Evolutionary conservation across 2,888 invertebrate species (phyloP), one percentile per base, ranked within the genome.

Genomic region (Ichneumoninae sp.): DNA sequence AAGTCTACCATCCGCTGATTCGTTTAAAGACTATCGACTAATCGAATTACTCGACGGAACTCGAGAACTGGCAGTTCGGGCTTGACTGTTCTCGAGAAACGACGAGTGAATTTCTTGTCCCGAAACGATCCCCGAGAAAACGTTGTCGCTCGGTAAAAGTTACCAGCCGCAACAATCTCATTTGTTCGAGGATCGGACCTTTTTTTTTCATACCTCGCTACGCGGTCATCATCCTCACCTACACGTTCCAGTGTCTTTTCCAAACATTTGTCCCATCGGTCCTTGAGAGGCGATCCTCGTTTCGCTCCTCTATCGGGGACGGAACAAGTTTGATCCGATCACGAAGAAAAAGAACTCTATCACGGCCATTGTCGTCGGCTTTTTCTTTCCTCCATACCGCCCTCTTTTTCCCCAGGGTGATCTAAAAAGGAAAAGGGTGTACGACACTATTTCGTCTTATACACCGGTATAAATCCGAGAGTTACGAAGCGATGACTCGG

Each of bases 401-500:
- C 70, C 65, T 72, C 66, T 72, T 50, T 47, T 72, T 66, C 74
- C 22, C 40, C 19, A 52, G 69, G 74, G 57, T 7, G 65, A 70
- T 75, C n/a, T 19, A 66, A 68, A 8, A 16, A 30, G 47, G 5
- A 68, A 72, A 74, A 74, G 40, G 52, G 26, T n/a, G 62, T 33
- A 60, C 10, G 40, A 10, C 36, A 54, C 60, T 65, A 36, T 44
- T 33, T 19, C 47, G 40, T 65, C 50, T 52, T n/a, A 44, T 44
- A 66, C 26, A 30, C 36, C 57, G 57, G 26, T 16, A 36, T 22
- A 36, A 72, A 22, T 69, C 69, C 75, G 22, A 10, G 36, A 54
- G 78, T 71, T 76, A 68, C 44, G 47, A 60, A 75, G 65, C 33
- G 80, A 83, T 68, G 83, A 80, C 72, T 76, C 76, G 76, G 36